phyloP scores from a whole-genome alignment of 2,113 vertebrate species.

The Forbesichthys agassizii region DNA sequence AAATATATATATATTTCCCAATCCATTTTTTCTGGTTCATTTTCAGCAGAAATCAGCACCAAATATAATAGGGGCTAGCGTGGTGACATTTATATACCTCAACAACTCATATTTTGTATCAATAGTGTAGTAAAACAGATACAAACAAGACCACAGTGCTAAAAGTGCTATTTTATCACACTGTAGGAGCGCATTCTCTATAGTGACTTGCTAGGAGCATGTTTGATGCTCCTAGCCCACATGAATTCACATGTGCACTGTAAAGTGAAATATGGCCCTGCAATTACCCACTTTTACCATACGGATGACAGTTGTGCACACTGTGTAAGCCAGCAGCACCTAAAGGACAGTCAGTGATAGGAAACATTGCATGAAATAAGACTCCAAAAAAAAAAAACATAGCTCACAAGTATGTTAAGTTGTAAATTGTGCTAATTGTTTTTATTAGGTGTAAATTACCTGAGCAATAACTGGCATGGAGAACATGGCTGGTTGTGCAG shows the following conservation, averaged over 20 bases:
- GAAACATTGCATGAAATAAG: conserved; percentile 10
- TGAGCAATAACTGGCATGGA: conserved; percentile 38
- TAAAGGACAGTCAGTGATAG: conserved; percentile 14
- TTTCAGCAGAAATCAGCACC: conserved; percentile 19
- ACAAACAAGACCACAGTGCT: conserved; percentile 49
- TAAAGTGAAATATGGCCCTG: conserved; percentile 23
- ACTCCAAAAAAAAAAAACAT: conserved; percentile 3
- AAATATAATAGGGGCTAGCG: conserved; percentile 28
- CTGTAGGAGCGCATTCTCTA: conserved; percentile 4
- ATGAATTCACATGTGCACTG: conserved; percentile 15
- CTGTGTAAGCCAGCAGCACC: conserved; percentile 11
- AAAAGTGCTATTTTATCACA: conserved; percentile 42
- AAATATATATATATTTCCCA: no score
- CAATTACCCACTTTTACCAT: conserved; percentile 17
- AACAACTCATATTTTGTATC: conserved; percentile 60
- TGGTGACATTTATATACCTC: conserved; percentile 55
- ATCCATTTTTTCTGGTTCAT: background rate
- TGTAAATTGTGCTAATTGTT: conserved; percentile 54
- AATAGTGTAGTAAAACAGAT: conserved; percentile 55
- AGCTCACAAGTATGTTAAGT: conserved; percentile 44
- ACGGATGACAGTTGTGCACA: conserved; percentile 16
- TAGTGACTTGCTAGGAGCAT: background rate
- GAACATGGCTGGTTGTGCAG: conserved; percentile 23
- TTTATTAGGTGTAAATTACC: conserved; percentile 54
- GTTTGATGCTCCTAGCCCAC: conserved; percentile 38